Percentiles rank a stretch among this genome's conserved stretches.
phyloP scores from a whole-genome alignment of 2,113 vertebrate genomes.

The Ariopsis seemanni region DNA sequence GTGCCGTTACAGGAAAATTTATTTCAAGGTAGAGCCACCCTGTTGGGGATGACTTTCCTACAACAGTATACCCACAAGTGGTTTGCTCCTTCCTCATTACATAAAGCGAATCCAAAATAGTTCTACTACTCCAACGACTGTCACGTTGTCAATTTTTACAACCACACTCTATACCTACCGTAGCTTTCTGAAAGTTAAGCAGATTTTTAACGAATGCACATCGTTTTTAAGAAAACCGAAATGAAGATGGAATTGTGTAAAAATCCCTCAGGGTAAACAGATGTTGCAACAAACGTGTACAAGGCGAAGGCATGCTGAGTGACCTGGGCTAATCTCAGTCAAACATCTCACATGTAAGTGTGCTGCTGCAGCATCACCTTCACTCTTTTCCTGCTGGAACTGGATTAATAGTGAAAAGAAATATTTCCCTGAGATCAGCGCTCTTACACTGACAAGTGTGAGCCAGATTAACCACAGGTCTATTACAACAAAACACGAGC shows the following conservation, averaged over 20 bases:
- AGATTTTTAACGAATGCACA: background rate
- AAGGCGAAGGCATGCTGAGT: constrained; percentile 8
- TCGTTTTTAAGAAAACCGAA: background rate
- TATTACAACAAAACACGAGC: background rate
- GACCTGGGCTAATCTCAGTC: background rate
- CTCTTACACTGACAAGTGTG: constrained; percentile 10
- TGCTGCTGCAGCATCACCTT: background rate
- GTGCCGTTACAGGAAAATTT: background rate
- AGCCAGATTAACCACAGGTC: background rate
- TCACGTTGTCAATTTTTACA: background rate
- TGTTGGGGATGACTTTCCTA: background rate
- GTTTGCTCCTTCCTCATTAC: background rate
- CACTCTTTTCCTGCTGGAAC: background rate
- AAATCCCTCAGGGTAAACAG: background rate
- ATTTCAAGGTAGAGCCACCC: background rate
- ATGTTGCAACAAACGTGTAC: background rate
- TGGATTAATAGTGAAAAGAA: background rate
- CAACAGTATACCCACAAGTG: background rate
- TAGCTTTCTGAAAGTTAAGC: background rate
- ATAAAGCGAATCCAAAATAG: background rate
- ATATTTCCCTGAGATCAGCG: background rate
- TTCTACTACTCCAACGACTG: background rate
- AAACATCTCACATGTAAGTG: constrained; percentile 15
- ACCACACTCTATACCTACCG: background rate
- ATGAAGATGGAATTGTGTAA: background rate